Conservation (phyloP, 2,113 vertebrate species). For the Sturnus vulgaris region DNA sequence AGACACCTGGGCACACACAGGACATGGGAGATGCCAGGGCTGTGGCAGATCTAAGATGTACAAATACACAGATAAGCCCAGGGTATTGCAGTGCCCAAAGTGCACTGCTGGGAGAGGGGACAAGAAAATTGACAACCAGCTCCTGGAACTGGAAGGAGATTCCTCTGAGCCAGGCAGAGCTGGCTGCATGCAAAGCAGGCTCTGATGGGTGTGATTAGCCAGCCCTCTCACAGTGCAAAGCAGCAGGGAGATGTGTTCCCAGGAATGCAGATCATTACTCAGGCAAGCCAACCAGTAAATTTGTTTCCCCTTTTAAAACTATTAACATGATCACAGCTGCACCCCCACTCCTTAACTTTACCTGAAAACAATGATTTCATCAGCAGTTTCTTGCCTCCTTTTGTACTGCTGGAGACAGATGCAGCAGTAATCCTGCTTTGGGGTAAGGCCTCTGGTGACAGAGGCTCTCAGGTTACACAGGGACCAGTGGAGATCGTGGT, state of each 20-base stretch:
- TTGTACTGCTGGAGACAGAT: slow-evolving; percentile 96
- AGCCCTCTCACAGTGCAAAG: background rate
- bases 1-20: background rate
- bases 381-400: slow-evolving; percentile 83
- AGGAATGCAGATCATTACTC: background rate
- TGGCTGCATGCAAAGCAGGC: background rate
- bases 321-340: background rate
- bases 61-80: background rate
- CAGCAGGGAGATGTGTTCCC: background rate
- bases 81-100: background rate
- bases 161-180: background rate
- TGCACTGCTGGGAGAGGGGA: background rate
- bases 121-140: background rate
- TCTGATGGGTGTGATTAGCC: background rate
- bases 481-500: slow-evolving; percentile 98
- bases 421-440: slow-evolving; percentile 92
- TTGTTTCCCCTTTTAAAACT: background rate
- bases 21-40: background rate
- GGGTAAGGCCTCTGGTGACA: slow-evolving; percentile 88
- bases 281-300: background rate
- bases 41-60: background rate
- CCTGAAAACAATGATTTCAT: slow-evolving; percentile 96
- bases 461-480: slow-evolving; percentile 88
- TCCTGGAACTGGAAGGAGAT: background rate
- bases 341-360: slow-evolving; percentile 36